A percentile compares a stretch with the other conserved stretches of the same genome.
These are phyloP conservation scores for Caradrina clavipalpis DNA, from an alignment of 2,888 invertebrate genomes.

Conservation along the genomic window DNA sequence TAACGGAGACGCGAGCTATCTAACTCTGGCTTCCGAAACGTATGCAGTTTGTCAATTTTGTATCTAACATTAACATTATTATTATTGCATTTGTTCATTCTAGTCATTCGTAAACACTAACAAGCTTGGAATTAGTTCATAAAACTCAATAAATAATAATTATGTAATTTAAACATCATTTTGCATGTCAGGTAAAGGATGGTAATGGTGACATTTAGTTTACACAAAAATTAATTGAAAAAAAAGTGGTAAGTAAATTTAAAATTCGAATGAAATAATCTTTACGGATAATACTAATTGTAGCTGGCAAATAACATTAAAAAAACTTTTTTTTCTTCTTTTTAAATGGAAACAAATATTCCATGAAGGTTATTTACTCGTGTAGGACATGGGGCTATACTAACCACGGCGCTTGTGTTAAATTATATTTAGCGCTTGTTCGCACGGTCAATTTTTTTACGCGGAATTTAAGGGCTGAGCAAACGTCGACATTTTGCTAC, in stretches of 20 bases:
- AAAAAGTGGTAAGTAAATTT: too few relatives aligned
- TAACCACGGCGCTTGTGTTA: not conserved
- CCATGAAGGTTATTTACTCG: too few relatives aligned
- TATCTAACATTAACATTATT: conserved; percentile 74
- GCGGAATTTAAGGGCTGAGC: too few relatives aligned
- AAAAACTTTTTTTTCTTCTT: too few relatives aligned
- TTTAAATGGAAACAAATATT: too few relatives aligned
- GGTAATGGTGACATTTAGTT: too few relatives aligned
- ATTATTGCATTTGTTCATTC: conserved; percentile 56
- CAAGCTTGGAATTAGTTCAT: conserved; percentile 49
- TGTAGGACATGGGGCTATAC: not conserved
- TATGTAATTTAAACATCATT: conserved; percentile 8
- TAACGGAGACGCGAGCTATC: conserved; percentile 84
- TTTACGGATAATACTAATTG: not conserved
- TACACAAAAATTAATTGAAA: too few relatives aligned
- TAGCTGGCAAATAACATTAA: too few relatives aligned
- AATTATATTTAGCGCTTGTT: not conserved
- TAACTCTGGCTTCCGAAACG: conserved; percentile 86
- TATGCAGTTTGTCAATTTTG: conserved; percentile 85
- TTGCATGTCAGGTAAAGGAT: conserved; percentile 33
- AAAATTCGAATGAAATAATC: not conserved
- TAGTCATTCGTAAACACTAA: conserved; percentile 51
- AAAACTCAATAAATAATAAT: conserved; percentile 7
- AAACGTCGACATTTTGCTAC: too few relatives aligned
- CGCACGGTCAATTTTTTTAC: not conserved